phyloP scores from a whole-genome alignment of 2,113 vertebrate species.

The Tyto alba region DNA sequence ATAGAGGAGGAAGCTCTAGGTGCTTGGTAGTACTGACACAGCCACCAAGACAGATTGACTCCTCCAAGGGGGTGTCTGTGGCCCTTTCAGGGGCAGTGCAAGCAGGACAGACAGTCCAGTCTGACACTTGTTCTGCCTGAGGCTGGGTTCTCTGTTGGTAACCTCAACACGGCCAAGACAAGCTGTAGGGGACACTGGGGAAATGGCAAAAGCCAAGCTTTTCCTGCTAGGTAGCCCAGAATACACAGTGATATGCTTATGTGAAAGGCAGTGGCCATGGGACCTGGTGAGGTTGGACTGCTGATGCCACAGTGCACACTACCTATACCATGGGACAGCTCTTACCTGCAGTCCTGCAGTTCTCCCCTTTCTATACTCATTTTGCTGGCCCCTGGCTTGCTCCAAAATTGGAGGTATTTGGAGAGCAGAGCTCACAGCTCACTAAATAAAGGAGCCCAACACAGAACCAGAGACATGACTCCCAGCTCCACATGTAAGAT shows the following conservation, averaged over 20 bases:
- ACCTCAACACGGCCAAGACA: neutral
- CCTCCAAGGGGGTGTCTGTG: neutral
- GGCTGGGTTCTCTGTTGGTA: neutral
- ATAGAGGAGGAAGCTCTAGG: neutral
- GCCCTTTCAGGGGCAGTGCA: neutral
- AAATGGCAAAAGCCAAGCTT: neutral
- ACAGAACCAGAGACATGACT: neutral
- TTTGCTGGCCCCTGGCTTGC: neutral
- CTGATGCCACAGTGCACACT: neutral
- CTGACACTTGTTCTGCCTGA: neutral
- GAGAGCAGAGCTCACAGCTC: neutral
- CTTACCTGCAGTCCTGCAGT: neutral
- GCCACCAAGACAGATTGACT: neutral
- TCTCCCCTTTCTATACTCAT: neutral
- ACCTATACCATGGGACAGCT: neutral
- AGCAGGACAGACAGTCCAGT: neutral
- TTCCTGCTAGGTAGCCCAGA: neutral
- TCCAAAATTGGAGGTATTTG: neutral
- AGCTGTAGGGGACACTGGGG: neutral
- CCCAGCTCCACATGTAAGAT: neutral
- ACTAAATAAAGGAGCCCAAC: neutral
- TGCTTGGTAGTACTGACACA: neutral
- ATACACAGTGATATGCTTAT: accelerated
- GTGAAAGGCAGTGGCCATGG: neutral
- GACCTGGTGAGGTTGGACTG: neutral